A percentile compares a stretch with the other conserved stretches of the same genome.
These are phyloP conservation scores for Selene dorsalis DNA, from an alignment of 2,797 vertebrate species.

Conservation along the genomic window DNA sequence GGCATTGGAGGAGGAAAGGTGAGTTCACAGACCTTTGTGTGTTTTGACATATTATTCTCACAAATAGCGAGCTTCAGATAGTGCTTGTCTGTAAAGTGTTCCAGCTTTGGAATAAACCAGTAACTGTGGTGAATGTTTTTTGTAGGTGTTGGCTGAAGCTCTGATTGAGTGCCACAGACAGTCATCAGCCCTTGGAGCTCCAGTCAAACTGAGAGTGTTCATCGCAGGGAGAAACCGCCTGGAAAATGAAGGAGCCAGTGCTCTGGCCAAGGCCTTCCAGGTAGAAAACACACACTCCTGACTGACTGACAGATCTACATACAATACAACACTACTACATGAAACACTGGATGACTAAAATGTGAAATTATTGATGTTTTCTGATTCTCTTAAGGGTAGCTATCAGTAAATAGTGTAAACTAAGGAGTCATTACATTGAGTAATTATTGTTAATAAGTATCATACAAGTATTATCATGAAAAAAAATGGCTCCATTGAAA, in stretches of 20 bases:
- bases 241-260: constrained; percentile 94
- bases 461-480: background rate
- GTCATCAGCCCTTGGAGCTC: constrained; percentile 86
- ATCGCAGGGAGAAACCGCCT: constrained; percentile 96
- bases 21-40: constrained; percentile 27
- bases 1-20: constrained; percentile 96
- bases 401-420: background rate
- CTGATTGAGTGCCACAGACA: constrained; percentile 89
- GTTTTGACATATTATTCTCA: background rate
- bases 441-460: background rate
- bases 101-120: background rate
- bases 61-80: background rate
- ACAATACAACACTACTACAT: too few relatives aligned
- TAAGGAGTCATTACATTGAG: background rate
- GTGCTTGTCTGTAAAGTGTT: background rate
- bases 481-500: background rate
- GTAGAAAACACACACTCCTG: constrained; percentile 69
- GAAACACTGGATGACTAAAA: background rate
- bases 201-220: constrained; percentile 91
- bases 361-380: background rate
- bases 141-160: constrained; percentile 92
- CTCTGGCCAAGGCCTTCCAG: constrained; percentile 94
- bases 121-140: constrained; percentile 28
- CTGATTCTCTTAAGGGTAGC: background rate
- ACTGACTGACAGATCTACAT: background rate